phyloP scores from a whole-genome alignment of 2,797 vertebrate genomes.

The Hipposideros larvatus region DNA sequence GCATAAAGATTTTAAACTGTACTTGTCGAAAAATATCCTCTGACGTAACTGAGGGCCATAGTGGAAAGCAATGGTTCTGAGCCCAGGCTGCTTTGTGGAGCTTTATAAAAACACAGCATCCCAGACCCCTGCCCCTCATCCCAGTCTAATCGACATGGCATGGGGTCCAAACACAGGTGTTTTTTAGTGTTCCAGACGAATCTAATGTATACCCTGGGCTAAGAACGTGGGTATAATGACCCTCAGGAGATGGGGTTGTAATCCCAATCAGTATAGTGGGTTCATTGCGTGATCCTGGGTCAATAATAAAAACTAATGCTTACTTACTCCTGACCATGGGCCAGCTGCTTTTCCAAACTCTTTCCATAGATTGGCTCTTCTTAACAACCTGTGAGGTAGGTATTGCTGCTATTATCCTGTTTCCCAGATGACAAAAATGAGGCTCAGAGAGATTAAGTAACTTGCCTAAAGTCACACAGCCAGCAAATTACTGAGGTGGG shows the following conservation, averaged over 20 bases:
- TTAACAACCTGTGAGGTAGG: not conserved
- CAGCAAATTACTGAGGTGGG: not conserved
- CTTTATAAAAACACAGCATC: not conserved
- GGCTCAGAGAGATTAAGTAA: not conserved
- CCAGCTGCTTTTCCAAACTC: not conserved
- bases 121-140: not conserved
- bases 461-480: not conserved
- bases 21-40: not conserved
- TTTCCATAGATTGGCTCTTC: not conserved
- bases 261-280: rapidly evolving
- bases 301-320: not conserved
- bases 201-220: rapidly evolving
- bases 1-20: not conserved
- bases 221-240: no score
- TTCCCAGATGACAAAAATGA: not conserved
- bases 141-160: not conserved
- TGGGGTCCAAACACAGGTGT: not conserved
- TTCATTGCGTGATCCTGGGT: no score
- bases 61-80: rapidly evolving
- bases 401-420: not conserved
- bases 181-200: not conserved
- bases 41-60: not conserved
- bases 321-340: not conserved
- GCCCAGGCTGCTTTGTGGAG: not conserved
- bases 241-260: not conserved